Base-by-base conservation (phyloP, 1,140 invertebrate genomes). In the Augochlora pura region DNA sequence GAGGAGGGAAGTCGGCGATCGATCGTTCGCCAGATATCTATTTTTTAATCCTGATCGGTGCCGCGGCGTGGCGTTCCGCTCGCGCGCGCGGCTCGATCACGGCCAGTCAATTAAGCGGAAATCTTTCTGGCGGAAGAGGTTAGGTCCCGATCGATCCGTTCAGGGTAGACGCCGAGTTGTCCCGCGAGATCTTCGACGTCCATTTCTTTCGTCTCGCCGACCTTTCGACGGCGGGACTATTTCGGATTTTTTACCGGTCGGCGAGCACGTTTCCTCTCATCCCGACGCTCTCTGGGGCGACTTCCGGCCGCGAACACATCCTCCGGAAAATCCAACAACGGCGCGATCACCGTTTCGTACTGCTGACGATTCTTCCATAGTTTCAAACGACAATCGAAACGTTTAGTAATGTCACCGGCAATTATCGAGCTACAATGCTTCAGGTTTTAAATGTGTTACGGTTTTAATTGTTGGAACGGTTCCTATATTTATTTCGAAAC, bases 151-250 rank as follows among this genome's bases (percentile, higher is more conserved):
- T 18, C 49, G 49, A 52, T 52, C 16, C 16, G 5, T 52, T 52
- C 49, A 18, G 18, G 18, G 7, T 21, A 16, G 21, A 10, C 46
- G 49, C 66, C 60, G 16, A 77, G 54, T n/a, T 38, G 39, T 77
- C 66, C 39, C 12, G 18, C 62, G 38, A 73, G 27, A 66, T 32
- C 27, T 74, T 83, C 70, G 81, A 38, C 54, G 79, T 57, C 63
- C 16, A 18, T 52, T 67, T 75, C 59, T 75, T 80, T 80, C 63
- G 62, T 75, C 52, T 74, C 49, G 32, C 42, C 16, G 60, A 25
- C 81, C 73, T 49, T 9, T 42, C 10, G n/a, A n/a, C n/a, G n/a
- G n/a, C n/a, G n/a, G n/a, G n/a, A n/a, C 42, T 12, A 68, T 71
- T 83, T 75, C 39, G n/a, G 66, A 49, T 9, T 2, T 46, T n/a